Evolutionary conservation across 2,888 invertebrate genomes (phyloP).

Genomic region (Altica lythri): DNA sequence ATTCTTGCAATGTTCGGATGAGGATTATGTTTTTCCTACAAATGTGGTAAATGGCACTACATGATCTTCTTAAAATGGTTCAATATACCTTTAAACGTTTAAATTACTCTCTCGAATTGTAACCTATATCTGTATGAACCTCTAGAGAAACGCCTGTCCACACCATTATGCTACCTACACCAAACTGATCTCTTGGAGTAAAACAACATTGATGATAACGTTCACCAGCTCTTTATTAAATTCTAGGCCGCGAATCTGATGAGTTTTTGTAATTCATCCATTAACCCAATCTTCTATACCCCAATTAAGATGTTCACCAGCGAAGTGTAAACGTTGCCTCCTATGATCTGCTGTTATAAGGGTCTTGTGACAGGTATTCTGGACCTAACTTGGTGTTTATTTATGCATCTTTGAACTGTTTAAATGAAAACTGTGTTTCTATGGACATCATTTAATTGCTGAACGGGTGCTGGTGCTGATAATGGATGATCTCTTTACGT

Average conservation of each 20-base stretch:
- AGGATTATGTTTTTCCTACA: not conserved
- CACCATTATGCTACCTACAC: not conserved
- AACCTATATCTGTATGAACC: not conserved
- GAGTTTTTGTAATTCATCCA: not conserved
- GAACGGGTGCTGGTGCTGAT: not conserved
- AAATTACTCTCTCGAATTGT: not conserved
- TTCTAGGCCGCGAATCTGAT: no score
- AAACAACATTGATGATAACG: no score
- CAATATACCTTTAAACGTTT: not conserved
- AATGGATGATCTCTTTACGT: not conserved
- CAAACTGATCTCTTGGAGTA: not conserved
- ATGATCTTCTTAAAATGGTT: not conserved
- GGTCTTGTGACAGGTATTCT: not conserved
- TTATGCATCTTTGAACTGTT: not conserved
- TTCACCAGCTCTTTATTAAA: no score
- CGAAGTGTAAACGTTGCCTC: not conserved
- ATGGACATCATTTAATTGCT: not conserved
- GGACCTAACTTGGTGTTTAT: not conserved
- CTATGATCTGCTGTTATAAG: not conserved
- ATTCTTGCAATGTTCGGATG: not conserved
- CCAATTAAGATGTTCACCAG: not conserved
- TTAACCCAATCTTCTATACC: not conserved
- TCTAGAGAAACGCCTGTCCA: not conserved
- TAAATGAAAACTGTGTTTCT: not conserved
- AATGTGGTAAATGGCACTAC: not conserved